These are phyloP conservation scores for Austrofundulus limnaeus DNA, from an alignment of 2,113 vertebrate genomes.

Conservation along the genomic window DNA sequence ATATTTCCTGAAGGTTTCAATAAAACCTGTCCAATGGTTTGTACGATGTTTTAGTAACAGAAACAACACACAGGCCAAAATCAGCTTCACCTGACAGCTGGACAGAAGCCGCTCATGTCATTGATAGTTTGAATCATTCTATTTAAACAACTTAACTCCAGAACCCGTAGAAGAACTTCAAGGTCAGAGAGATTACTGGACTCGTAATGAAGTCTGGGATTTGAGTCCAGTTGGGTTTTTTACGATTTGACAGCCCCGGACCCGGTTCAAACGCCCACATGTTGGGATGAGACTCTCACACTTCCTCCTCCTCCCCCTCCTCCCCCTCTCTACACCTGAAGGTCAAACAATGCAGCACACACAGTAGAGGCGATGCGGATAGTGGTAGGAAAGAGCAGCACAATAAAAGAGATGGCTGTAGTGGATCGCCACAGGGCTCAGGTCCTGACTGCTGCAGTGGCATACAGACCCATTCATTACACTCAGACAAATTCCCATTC, in stretches of 20 bases:
- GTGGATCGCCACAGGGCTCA: constrained; percentile 45
- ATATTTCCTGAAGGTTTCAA: no score
- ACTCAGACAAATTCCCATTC: constrained; percentile 56
- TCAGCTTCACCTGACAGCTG: constrained; percentile 35
- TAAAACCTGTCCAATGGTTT: no score
- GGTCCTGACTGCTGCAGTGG: constrained; percentile 39
- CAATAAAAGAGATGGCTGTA: constrained; percentile 46
- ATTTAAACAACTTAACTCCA: constrained; percentile 36
- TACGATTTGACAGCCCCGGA: constrained; percentile 69
- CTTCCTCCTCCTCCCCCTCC: constrained; percentile 12
- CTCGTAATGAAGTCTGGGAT: constrained; percentile 44
- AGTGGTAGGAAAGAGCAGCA: constrained; percentile 35
- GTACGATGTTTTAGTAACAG: no score
- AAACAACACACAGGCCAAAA: no score
- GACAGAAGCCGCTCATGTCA: constrained; percentile 32
- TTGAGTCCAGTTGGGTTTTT: constrained; percentile 47
- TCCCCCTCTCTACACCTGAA: constrained; percentile 57
- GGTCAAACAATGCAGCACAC: constrained; percentile 62
- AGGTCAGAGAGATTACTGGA: constrained; percentile 68
- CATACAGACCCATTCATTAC: constrained; percentile 48
- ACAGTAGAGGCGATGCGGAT: constrained; percentile 27
- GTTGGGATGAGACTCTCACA: constrained; percentile 50
- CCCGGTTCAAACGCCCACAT: constrained; percentile 54
- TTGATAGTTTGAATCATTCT: constrained; percentile 17
- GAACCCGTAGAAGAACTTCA: constrained; percentile 48